Evolutionary conservation across 1,140 invertebrate genomes (phyloP), one percentile per base, ranked within the genome.

Genomic region (Agrypnia vestita): DNA sequence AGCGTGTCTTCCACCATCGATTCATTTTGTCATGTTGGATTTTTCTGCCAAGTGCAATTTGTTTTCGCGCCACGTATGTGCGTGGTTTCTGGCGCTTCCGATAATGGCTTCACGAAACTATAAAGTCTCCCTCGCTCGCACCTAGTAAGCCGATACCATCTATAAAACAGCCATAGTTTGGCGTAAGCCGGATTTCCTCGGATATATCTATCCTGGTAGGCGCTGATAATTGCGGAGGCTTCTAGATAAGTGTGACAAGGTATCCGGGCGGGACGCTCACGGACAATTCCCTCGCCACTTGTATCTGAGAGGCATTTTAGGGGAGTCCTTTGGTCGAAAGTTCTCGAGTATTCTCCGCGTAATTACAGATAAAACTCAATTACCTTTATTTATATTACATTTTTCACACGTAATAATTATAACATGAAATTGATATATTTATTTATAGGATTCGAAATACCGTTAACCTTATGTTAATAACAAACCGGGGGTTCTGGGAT

Each of bases 231-330:
- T 82, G 76, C 76, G 49, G 44, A 12, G 67, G 64, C 75, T 67
- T 75, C 69, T 69, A 53, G 78, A 78, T 80, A 80, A 82, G 81
- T 82, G 81, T 80, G 81, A 82, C 81, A 82, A 80, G 78, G 78
- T 69, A 80, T 69, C 75, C 75, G 35, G 55, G 47, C 19, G 17
- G 81, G 61, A 47, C 76, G 55, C 49, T 78, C 25, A 51, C 77
- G 49, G 72, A 69, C 56, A 75, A 55, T 74, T 35, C 56, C 17
- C 21, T 62, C 62, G 19, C 25, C 25, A 35, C 46, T 62, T 46
- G 43, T 75, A 44, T 55, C 49, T 19, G 46, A n/a, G 47, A 69
- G 56, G 44, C 51, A 74, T 74, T 43, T 55, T 59, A 12, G 71
- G 71, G 71, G 71, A 74, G 35, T 19, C 25, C 71, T 56, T 56